These are phyloP conservation scores for Bombus difficillimus DNA, from an alignment of 1,140 invertebrate genomes.

Conservation along the genomic window DNA sequence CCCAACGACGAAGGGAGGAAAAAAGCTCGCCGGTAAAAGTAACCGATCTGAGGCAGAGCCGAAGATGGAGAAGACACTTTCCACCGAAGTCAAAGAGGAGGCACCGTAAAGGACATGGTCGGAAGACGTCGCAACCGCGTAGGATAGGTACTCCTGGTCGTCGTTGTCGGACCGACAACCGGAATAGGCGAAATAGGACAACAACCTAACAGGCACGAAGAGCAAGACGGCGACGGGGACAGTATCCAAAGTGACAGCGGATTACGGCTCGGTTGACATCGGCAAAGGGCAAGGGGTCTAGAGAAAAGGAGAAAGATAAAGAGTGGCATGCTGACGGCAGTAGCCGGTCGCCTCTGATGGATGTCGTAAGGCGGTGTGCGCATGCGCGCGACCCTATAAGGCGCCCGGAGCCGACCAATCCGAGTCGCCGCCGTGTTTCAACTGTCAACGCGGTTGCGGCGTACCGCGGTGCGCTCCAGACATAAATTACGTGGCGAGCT, in stretches of 20 bases:
- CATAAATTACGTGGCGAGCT: constrained; percentile 76
- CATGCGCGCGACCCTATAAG: constrained; percentile 81
- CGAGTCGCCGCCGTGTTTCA: constrained; percentile 77
- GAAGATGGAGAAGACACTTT: constrained; percentile 45
- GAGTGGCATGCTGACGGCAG: constrained; percentile 67
- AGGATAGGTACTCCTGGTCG: background rate
- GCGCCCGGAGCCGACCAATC: constrained; percentile 76
- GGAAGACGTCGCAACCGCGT: constrained; percentile 13
- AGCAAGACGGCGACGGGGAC: background rate
- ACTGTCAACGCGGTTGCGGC: constrained; percentile 78
- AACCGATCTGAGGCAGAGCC: background rate
- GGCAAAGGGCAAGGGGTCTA: constrained; percentile 42
- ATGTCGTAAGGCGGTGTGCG: constrained; percentile 74
- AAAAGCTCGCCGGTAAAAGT: constrained; percentile 33
- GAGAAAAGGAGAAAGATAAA: constrained; percentile 63
- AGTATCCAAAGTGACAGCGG: constrained; percentile 50
- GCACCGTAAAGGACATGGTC: constrained; percentile 41
- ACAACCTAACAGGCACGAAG: constrained; percentile 18
- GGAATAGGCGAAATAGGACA: constrained; percentile 56
- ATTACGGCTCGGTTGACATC: constrained; percentile 59
- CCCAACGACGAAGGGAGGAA: background rate
- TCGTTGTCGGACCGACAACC: background rate
- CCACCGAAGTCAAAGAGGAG: constrained; percentile 26
- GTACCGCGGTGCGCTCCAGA: constrained; percentile 61
- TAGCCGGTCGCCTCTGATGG: constrained; percentile 74